Conservation (phyloP, 1,140 invertebrate species). For the Hycleus phaleratus region DNA sequence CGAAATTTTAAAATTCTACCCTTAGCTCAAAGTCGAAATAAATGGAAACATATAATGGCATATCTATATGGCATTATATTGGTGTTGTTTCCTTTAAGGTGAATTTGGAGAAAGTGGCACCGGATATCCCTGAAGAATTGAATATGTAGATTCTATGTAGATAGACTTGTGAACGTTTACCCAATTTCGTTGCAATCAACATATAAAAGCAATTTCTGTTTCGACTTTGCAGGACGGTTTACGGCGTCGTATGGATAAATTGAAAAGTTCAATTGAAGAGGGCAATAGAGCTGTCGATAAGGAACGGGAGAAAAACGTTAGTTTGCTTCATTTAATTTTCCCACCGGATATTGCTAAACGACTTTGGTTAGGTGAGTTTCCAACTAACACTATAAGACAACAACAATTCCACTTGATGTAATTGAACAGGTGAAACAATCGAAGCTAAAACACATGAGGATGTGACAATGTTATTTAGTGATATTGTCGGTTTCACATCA, state of each 20-base stretch:
- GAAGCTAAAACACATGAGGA: constrained; percentile 86
- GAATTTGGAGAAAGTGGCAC: no score
- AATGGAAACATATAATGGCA: no score
- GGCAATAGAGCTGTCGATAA: constrained; percentile 84
- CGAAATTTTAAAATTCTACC: no score
- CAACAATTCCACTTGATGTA: neutral
- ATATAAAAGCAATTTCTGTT: constrained; percentile 2
- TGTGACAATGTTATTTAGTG: constrained; percentile 90
- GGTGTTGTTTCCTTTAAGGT: no score
- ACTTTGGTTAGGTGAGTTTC: constrained; percentile 72
- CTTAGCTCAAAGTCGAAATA: no score
- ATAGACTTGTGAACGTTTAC: neutral
- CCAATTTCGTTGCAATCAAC: neutral
- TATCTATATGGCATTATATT: no score
- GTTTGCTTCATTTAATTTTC: constrained; percentile 88
- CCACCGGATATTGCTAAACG: constrained; percentile 87
- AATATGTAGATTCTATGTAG: no score
- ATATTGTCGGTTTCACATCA: constrained; percentile 93
- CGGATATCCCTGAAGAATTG: no score
- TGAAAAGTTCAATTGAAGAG: constrained; percentile 89
- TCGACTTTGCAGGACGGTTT: constrained; percentile 69
- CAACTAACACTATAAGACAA: neutral
- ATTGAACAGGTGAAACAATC: constrained; percentile 66
- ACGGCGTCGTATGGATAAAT: constrained; percentile 87
- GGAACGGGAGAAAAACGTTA: constrained; percentile 92